Conservation (phyloP, 2,888 invertebrate genomes). For the Cheiracanthium punctorium region DNA sequence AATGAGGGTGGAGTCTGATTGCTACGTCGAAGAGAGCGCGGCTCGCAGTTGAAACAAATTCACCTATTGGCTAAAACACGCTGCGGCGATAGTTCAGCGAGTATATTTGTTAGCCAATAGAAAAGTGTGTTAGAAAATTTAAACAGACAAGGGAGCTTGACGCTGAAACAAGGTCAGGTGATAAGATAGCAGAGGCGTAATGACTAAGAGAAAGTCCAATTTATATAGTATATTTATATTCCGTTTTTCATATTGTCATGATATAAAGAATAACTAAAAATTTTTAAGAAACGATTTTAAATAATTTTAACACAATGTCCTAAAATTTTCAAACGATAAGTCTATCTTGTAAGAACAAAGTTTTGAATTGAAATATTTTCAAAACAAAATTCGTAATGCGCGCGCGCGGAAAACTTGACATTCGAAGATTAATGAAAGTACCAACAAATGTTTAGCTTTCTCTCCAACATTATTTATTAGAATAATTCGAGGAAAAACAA, state of each 20-base stretch:
- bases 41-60: conserved; percentile 28
- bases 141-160: conserved; percentile 50
- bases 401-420: no score
- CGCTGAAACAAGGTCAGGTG: conserved; percentile 67
- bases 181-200: conserved; percentile 65
- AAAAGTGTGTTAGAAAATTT: conserved; percentile 29
- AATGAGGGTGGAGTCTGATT: conserved; percentile 63
- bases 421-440: no score
- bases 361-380: no score
- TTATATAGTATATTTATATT: conserved; percentile 6
- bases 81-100: conserved; percentile 63
- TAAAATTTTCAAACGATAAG: no score
- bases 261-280: no score
- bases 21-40: conserved; percentile 57
- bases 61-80: conserved; percentile 42
- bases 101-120: conserved; percentile 48
- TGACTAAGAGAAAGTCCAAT: conserved; percentile 55
- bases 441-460: no score
- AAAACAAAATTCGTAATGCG: no score
- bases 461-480: no score
- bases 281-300: no score
- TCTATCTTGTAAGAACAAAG: no score
- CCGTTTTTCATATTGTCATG: neutral
- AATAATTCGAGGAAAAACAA: no score
- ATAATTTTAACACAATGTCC: no score